Evolutionary conservation across 1,140 invertebrate genomes (phyloP).

Genomic region (Drosophila nasuta): DNA sequence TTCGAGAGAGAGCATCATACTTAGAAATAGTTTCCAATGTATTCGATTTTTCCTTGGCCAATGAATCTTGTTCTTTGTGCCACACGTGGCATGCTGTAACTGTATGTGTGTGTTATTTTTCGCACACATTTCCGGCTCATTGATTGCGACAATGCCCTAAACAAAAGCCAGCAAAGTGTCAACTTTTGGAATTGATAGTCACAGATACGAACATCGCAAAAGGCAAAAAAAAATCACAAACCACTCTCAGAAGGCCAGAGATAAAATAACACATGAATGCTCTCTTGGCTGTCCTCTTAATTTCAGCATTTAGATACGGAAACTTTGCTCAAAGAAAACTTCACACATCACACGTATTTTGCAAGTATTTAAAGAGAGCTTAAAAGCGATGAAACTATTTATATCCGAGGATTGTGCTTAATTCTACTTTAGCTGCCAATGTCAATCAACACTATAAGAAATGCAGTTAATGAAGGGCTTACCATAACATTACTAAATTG

Average conservation of each 20-base stretch:
- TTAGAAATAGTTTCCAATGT: background rate
- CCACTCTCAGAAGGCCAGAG: background rate
- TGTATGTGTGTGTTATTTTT: constrained; percentile 17
- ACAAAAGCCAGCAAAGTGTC: constrained; percentile 52
- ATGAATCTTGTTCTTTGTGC: constrained; percentile 25
- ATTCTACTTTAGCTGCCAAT: background rate
- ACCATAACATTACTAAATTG: too few relatives aligned
- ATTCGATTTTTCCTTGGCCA: constrained; percentile 2
- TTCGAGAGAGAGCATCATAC: background rate
- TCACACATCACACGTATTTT: background rate
- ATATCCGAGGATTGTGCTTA: background rate
- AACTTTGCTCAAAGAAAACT: constrained; percentile 1
- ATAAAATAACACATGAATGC: constrained; percentile 7
- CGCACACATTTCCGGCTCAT: constrained; percentile 52
- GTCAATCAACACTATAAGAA: too few relatives aligned
- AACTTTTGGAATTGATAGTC: constrained; percentile 54
- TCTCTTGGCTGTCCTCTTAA: background rate
- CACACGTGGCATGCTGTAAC: background rate
- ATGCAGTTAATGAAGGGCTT: too few relatives aligned
- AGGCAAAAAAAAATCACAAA: background rate
- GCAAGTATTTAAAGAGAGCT: constrained; percentile 13
- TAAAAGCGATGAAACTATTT: constrained; percentile 1
- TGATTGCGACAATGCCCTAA: constrained; percentile 40
- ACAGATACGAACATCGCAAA: constrained; percentile 38
- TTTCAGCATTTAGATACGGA: background rate